Conservation (phyloP, 2,888 invertebrate species). For the Leucoptera coffeella region DNA sequence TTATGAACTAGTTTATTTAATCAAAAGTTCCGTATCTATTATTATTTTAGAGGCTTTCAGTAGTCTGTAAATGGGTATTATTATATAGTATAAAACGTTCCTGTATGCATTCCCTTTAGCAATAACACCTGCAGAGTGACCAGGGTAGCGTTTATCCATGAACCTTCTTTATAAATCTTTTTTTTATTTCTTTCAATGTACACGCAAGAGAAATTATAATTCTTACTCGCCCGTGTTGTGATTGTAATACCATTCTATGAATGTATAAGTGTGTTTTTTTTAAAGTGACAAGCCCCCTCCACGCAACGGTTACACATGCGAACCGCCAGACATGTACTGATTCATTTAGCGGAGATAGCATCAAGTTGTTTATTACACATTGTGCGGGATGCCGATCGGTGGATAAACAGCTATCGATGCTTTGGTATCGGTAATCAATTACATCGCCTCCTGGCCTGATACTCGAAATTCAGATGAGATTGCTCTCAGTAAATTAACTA, state of each 20-base stretch:
- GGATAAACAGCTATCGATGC: conserved; percentile 34
- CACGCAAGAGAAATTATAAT: no score
- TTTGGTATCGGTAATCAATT: conserved; percentile 31
- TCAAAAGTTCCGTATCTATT: no score
- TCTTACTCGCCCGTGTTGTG: no score
- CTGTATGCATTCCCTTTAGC: no score
- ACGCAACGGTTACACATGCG: not conserved
- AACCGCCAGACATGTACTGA: conserved; percentile 16
- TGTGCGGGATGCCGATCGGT: conserved; percentile 31
- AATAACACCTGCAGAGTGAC: no score
- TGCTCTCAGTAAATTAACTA: no score
- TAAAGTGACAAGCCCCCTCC: not conserved
- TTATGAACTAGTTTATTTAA: no score
- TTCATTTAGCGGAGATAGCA: conserved; percentile 43
- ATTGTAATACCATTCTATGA: not conserved
- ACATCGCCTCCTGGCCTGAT: conserved; percentile 17
- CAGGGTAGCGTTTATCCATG: no score
- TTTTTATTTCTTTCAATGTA: no score
- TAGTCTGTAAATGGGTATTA: not conserved
- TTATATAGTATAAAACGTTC: no score
- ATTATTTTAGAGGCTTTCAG: conserved; percentile 26
- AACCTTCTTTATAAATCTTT: no score
- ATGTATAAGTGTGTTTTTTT: not conserved
- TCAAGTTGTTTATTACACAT: conserved; percentile 46
- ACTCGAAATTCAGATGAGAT: no score